Evolutionary conservation across 2,888 invertebrate species (phyloP).

Genomic region (Dinocampus coccinellae): DNA sequence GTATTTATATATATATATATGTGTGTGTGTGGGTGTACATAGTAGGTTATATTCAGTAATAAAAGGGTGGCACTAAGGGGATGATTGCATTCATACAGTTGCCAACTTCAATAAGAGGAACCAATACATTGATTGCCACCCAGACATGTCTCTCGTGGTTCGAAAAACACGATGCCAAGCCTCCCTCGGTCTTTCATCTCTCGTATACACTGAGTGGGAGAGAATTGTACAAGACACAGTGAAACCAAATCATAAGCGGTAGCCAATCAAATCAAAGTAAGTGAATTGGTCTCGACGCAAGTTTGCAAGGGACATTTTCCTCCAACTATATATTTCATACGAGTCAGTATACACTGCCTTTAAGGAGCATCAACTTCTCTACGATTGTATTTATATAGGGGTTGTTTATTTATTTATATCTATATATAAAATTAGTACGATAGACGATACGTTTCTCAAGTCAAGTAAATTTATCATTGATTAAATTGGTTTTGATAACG

Average conservation of each 20-base stretch:
- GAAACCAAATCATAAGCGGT: conserved; percentile 55
- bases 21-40: background rate
- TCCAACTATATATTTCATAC: background rate
- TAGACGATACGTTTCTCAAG: background rate
- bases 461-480: background rate
- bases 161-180: conserved; percentile 60
- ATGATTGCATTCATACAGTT: conserved; percentile 39
- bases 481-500: background rate
- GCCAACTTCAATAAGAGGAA: conserved; percentile 64
- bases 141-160: conserved; percentile 50
- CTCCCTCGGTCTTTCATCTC: conserved; percentile 39
- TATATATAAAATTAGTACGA: background rate
- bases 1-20: background rate
- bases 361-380: background rate
- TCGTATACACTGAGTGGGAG: conserved; percentile 25
- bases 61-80: conserved; percentile 43
- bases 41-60: conserved; percentile 38
- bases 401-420: background rate
- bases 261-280: conserved; percentile 69
- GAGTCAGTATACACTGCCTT: background rate
- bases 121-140: conserved; percentile 64
- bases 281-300: conserved; percentile 61
- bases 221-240: conserved; percentile 36
- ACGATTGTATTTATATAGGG: background rate
- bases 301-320: background rate